phyloP scores from a whole-genome alignment of 2,888 invertebrate species.

The Drosophila prostipennis region DNA sequence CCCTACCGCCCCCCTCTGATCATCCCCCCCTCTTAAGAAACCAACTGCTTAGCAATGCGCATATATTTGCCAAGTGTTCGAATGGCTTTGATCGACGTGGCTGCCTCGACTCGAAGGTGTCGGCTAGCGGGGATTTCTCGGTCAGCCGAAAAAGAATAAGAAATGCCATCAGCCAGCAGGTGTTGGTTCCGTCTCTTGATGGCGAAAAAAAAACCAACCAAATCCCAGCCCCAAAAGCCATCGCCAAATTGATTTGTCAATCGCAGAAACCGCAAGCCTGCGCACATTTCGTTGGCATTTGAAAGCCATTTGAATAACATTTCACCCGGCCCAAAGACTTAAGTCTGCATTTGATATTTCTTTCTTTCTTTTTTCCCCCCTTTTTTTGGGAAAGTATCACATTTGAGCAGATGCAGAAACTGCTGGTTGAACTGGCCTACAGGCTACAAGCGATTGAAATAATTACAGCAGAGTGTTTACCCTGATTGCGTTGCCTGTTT shows the following conservation, averaged over 20 bases:
- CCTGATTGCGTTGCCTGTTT: constrained; percentile 24
- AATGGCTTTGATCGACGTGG: constrained; percentile 72
- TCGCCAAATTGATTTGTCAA: constrained; percentile 76
- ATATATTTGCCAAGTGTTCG: constrained; percentile 74
- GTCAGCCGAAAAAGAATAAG: constrained; percentile 43
- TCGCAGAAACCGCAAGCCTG: constrained; percentile 70
- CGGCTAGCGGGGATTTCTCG: constrained; percentile 37
- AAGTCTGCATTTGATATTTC: constrained; percentile 15
- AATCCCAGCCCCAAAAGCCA: constrained; percentile 60
- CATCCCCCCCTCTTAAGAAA: constrained; percentile 8
- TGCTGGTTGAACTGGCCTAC: constrained; percentile 57
- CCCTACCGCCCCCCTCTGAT: constrained; percentile 7
- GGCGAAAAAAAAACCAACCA: constrained; percentile 33
- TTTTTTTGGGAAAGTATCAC: constrained; percentile 64
- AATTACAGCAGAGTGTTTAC: constrained; percentile 27
- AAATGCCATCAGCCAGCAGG: constrained; percentile 54
- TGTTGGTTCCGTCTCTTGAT: constrained; percentile 44
- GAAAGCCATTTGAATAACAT: constrained; percentile 75
- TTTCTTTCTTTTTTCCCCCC: neutral
- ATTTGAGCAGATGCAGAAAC: constrained; percentile 42
- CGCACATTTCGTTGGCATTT: constrained; percentile 75
- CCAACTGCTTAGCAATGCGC: constrained; percentile 63
- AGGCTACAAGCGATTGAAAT: constrained; percentile 15
- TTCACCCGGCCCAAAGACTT: constrained; percentile 45
- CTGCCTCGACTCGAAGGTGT: constrained; percentile 56